Evolutionary conservation across 2,888 invertebrate species (phyloP).

Genomic region (Epinotia brunnichana): DNA sequence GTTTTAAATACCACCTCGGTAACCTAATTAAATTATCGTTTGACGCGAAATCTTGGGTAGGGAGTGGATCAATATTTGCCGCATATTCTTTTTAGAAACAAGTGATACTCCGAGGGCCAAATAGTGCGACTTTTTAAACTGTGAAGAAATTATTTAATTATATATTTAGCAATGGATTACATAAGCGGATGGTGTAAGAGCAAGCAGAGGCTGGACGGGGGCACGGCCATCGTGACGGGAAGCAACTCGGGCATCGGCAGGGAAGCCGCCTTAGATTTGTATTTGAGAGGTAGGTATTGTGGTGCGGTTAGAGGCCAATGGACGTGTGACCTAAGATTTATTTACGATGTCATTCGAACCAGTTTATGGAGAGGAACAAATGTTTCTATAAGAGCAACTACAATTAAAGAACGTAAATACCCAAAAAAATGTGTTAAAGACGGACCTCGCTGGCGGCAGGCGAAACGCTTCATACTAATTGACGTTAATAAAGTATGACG

Average conservation of each 20-base stretch:
- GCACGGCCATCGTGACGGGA: conserved; percentile 82
- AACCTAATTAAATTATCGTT: not conserved
- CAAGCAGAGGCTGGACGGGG: conserved; percentile 78
- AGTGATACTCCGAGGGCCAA: not conserved
- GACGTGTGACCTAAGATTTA: too few species aligned
- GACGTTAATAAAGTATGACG: too few species aligned
- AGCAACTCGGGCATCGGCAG: conserved; percentile 89
- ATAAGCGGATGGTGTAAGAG: conserved; percentile 77
- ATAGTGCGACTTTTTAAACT: not conserved
- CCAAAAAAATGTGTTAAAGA: too few species aligned
- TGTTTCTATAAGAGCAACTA: too few species aligned
- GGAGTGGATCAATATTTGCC: not conserved
- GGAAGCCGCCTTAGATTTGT: conserved; percentile 85
- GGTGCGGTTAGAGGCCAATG: too few species aligned
- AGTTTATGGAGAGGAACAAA: too few species aligned
- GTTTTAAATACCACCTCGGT: not conserved
- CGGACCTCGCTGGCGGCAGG: too few species aligned
- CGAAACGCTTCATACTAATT: too few species aligned
- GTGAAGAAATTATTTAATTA: too few species aligned
- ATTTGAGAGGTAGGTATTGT: conserved; percentile 67
- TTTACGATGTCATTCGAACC: too few species aligned
- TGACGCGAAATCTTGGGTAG: not conserved
- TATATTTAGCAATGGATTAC: conserved; percentile 61
- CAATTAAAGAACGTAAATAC: too few species aligned
- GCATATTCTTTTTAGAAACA: not conserved